Conservation (phyloP, 2,888 invertebrate species). For the Gymnosoma rotundatum region DNA sequence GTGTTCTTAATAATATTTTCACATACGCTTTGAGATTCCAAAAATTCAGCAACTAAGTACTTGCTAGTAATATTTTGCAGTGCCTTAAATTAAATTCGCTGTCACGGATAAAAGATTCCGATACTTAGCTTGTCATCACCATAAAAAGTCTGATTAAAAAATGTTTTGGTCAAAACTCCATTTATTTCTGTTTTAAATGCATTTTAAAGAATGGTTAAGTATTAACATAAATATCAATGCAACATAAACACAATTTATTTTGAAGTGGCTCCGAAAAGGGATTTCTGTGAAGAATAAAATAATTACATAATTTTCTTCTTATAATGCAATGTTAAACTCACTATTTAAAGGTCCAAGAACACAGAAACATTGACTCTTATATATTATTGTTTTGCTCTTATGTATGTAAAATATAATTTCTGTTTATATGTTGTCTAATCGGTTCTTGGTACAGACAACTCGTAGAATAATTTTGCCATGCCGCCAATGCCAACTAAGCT, state of each 20-base stretch:
- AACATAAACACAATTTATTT: constrained; percentile 13
- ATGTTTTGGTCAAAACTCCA: constrained; percentile 26
- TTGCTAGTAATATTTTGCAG: no score
- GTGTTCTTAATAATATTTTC: no score
- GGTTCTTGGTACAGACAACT: constrained; percentile 77
- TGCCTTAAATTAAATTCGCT: no score
- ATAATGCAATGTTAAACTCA: constrained; percentile 33
- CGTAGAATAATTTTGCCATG: constrained; percentile 78
- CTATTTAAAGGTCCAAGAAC: constrained; percentile 31
- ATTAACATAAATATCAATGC: constrained; percentile 19
- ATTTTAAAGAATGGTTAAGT: constrained; percentile 64
- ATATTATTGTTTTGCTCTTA: neutral
- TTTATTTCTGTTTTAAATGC: constrained; percentile 81
- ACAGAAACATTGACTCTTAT: constrained; percentile 47
- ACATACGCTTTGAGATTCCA: no score
- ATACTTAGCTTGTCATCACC: no score
- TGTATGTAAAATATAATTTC: neutral
- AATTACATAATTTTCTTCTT: neutral
- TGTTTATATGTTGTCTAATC: constrained; percentile 33
- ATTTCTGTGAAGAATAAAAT: constrained; percentile 35
- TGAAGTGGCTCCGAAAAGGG: constrained; percentile 10
- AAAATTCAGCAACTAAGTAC: no score
- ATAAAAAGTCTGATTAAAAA: no score
- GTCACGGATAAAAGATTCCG: no score
- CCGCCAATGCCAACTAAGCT: constrained; percentile 79